Conservation (phyloP, 2,888 invertebrate species). For the Therioaphis trifolii region DNA sequence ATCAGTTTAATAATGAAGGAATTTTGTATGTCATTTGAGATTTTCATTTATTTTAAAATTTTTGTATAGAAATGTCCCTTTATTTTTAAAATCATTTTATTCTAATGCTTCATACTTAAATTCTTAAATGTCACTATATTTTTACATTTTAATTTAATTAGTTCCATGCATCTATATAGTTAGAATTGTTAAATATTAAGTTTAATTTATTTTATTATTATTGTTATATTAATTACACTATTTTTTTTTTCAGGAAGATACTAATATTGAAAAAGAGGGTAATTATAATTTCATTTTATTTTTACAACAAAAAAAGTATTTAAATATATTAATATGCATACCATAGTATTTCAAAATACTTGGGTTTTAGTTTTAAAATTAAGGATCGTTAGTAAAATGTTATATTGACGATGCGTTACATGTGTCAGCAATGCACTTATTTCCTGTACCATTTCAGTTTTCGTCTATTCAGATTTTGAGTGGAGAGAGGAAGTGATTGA, state of each 20-base stretch:
- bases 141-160: too few relatives aligned
- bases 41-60: too few relatives aligned
- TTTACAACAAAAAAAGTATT: background rate
- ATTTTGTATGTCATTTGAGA: too few relatives aligned
- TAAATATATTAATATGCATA: background rate
- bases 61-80: too few relatives aligned
- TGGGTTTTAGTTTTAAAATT: background rate
- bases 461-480: too few relatives aligned
- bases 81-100: too few relatives aligned
- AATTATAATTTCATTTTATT: slow-evolving; percentile 39
- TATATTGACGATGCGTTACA: background rate
- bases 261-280: slow-evolving; percentile 61
- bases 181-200: too few relatives aligned
- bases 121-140: too few relatives aligned
- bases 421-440: background rate
- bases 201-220: background rate
- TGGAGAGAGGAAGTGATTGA: too few relatives aligned
- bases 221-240: background rate
- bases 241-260: slow-evolving; percentile 52
- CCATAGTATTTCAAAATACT: background rate
- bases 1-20: too few relatives aligned
- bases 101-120: too few relatives aligned
- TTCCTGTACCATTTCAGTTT: background rate
- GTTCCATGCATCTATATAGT: too few relatives aligned
- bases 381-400: slow-evolving; percentile 27